Percentiles rank a stretch among this genome's conserved stretches.
phyloP scores from a whole-genome alignment of 2,888 invertebrate genomes.

The Neoaliturus tenellus region DNA sequence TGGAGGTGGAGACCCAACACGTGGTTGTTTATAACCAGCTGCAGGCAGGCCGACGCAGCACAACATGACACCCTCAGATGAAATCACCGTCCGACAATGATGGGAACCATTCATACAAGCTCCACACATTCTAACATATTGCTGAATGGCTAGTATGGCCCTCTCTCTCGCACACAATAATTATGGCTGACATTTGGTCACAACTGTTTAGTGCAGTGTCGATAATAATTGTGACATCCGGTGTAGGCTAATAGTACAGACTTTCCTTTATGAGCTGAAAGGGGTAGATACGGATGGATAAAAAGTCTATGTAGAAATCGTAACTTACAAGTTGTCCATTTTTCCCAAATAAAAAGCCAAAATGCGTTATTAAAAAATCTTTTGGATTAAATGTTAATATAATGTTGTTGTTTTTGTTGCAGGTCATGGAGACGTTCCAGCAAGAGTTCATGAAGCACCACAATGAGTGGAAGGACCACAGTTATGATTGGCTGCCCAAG shows the following conservation, averaged over 20 bases:
- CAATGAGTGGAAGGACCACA: conserved; percentile 71
- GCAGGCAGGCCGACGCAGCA: not conserved
- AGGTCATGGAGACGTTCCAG: conserved; percentile 72
- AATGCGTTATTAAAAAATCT: too few species aligned
- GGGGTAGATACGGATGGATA: too few species aligned
- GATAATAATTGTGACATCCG: too few species aligned
- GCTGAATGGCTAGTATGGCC: conserved; percentile 4
- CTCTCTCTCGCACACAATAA: too few species aligned
- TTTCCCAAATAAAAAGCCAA: too few species aligned
- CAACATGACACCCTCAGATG: conserved; percentile 40
- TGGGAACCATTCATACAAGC: conserved; percentile 42
- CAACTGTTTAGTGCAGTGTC: too few species aligned
- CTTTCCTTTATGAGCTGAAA: too few species aligned
- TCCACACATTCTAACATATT: conserved; percentile 15
- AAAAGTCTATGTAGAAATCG: too few species aligned
- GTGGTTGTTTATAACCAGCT: conserved; percentile 35
- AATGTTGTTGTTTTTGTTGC: conserved; percentile 60
- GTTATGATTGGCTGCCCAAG: conserved; percentile 75
- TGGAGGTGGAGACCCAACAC: not conserved
- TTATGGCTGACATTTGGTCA: too few species aligned
- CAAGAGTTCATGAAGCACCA: conserved; percentile 51
- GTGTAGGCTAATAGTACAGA: too few species aligned
- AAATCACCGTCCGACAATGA: conserved; percentile 41
- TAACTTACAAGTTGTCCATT: too few species aligned
- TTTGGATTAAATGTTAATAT: too few species aligned